These are phyloP conservation scores for mouse (Mus musculus) DNA, from an alignment of 2,113 vertebrate genomes.

Conservation along the genomic window DNA sequence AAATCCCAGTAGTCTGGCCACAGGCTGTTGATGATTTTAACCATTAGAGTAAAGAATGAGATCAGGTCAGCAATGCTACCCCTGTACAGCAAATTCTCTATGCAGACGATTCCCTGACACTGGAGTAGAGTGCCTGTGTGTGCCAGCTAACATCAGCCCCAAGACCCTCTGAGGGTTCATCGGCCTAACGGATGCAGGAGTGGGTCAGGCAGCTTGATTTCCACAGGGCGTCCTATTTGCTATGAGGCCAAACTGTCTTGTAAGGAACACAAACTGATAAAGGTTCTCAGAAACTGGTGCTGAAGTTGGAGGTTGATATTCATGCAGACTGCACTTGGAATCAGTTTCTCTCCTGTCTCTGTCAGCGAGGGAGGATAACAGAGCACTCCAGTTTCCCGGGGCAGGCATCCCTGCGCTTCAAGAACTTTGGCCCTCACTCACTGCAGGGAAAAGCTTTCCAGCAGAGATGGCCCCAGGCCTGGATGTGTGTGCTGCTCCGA, in stretches of 20 bases:
- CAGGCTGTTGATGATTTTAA: background rate
- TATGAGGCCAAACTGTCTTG: background rate
- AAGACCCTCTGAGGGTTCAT: background rate
- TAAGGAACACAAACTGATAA: background rate
- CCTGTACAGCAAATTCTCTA: background rate
- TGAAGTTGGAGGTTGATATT: background rate
- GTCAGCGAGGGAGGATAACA: background rate
- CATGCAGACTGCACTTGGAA: background rate
- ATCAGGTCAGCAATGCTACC: background rate
- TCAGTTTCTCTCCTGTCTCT: background rate
- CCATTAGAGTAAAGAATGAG: background rate
- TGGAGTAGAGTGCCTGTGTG: rapidly evolving
- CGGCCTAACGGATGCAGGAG: background rate
- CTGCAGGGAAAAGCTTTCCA: background rate
- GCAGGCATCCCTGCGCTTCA: background rate
- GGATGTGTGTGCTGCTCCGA: background rate
- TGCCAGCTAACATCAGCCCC: background rate
- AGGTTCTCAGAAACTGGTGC: background rate
- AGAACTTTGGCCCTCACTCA: background rate
- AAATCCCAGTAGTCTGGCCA: background rate
- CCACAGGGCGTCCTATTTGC: background rate
- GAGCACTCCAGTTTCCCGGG: background rate
- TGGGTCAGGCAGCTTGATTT: background rate
- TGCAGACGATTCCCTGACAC: background rate
- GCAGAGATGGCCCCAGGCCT: background rate